Evolutionary conservation across 2,888 invertebrate species (phyloP).

Genomic region (Drosophila limbata): DNA sequence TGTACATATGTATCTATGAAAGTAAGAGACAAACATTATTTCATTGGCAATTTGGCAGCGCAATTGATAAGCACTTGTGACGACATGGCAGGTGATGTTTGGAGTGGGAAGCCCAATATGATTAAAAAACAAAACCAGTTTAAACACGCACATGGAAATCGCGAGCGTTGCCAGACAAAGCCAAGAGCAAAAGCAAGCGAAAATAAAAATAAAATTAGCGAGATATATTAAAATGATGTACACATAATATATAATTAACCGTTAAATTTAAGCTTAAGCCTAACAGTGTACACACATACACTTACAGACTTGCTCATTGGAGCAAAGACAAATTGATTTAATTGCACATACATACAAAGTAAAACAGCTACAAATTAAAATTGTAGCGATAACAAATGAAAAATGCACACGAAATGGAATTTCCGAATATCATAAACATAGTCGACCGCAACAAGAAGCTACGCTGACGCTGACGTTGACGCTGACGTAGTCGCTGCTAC

Average conservation of each 20-base stretch:
- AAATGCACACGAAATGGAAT: slow-evolving; percentile 70
- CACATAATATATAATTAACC: too few species aligned
- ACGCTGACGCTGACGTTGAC: slow-evolving; percentile 17
- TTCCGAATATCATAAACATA: slow-evolving; percentile 78
- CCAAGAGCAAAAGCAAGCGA: neutral
- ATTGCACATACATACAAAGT: slow-evolving; percentile 29
- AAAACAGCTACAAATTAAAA: slow-evolving; percentile 26
- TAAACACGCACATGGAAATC: slow-evolving; percentile 43
- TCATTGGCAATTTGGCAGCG: slow-evolving; percentile 39
- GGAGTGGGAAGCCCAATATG: slow-evolving; percentile 22
- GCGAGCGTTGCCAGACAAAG: slow-evolving; percentile 55
- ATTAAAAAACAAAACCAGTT: slow-evolving; percentile 46
- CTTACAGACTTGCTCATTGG: slow-evolving; percentile 35
- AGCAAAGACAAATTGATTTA: slow-evolving; percentile 66
- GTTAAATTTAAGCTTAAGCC: slow-evolving; percentile 16
- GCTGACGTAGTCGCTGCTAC: neutral
- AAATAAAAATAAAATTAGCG: neutral
- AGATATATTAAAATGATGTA: slow-evolving; percentile 35
- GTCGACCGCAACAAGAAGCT: slow-evolving; percentile 58
- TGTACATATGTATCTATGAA: neutral
- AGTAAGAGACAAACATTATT: neutral
- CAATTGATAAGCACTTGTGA: slow-evolving; percentile 52
- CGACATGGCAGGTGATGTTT: slow-evolving; percentile 51
- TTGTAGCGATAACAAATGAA: slow-evolving; percentile 57
- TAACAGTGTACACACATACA: neutral